These are phyloP conservation scores for Euclidia mi DNA, from an alignment of 2,888 invertebrate species.

Conservation along the genomic window DNA sequence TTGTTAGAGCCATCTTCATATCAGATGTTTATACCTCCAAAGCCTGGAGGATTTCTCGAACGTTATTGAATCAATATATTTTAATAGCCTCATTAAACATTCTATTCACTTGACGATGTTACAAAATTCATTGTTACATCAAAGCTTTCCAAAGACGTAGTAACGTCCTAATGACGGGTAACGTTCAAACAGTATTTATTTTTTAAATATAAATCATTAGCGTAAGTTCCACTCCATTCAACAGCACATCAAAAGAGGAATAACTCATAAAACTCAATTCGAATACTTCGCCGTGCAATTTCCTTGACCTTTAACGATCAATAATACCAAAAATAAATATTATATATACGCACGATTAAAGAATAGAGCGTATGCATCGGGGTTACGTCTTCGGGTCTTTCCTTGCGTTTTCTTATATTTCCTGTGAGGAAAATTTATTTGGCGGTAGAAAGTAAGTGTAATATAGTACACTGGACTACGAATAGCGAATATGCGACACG, in stretches of 20 bases:
- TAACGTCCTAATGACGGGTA: constrained; percentile 1
- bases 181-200: constrained; percentile 30
- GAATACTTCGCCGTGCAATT: constrained; percentile 23
- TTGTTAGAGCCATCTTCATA: too few species aligned
- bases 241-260: constrained; percentile 29
- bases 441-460: constrained; percentile 70
- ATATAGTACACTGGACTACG: constrained; percentile 69
- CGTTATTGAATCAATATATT: constrained; percentile 4
- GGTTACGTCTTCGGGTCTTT: constrained; percentile 50
- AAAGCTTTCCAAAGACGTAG: constrained; percentile 8
- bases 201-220: constrained; percentile 40
- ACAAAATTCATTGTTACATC: constrained; percentile 5
- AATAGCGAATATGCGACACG: constrained; percentile 72
- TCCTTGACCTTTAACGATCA: constrained; percentile 29
- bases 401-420: constrained; percentile 73
- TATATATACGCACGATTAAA: constrained; percentile 38
- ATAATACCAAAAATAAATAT: constrained; percentile 27
- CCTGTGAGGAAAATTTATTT: constrained; percentile 73
- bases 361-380: too few species aligned
- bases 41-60: background rate
- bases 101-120: background rate
- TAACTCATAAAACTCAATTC: constrained; percentile 29
- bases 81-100: constrained; percentile 4
- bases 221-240: constrained; percentile 29
- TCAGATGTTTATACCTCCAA: background rate